Conservation (phyloP, 2,888 invertebrate species). For the Drepanosiphum platanoidis region DNA sequence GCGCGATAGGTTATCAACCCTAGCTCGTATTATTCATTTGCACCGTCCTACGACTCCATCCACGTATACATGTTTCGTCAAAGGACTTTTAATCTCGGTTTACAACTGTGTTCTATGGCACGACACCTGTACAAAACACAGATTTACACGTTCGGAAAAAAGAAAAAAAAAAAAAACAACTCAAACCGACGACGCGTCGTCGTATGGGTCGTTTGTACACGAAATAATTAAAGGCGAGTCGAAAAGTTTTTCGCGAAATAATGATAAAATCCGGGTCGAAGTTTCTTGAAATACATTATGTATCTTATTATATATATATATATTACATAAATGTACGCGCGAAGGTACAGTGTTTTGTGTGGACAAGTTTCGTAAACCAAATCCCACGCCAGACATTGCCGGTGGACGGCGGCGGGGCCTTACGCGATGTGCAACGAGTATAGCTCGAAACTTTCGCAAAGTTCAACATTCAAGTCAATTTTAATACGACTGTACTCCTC, state of each 20-base stretch:
- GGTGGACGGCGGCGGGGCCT: neutral
- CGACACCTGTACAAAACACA: neutral
- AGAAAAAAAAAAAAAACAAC: too few species aligned
- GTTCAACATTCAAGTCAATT: neutral
- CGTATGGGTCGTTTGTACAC: neutral
- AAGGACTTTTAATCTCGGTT: too few species aligned
- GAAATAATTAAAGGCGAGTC: constrained; percentile 2
- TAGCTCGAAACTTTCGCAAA: neutral
- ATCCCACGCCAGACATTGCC: neutral
- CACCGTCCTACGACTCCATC: neutral
- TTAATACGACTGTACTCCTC: neutral
- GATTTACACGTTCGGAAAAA: neutral
- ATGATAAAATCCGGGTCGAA: neutral
- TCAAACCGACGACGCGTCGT: neutral
- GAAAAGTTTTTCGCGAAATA: constrained; percentile 1
- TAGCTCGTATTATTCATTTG: neutral
- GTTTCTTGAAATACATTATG: constrained; percentile 2
- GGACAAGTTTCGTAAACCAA: neutral
- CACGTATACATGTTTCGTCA: too few species aligned
- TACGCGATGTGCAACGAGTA: neutral
- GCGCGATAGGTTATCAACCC: neutral
- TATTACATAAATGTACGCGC: neutral
- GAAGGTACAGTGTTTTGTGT: neutral
- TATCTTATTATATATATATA: neutral
- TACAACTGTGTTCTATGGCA: too few species aligned